Conservation (phyloP, 1,140 invertebrate species). For the Trichonephila inaurata region DNA sequence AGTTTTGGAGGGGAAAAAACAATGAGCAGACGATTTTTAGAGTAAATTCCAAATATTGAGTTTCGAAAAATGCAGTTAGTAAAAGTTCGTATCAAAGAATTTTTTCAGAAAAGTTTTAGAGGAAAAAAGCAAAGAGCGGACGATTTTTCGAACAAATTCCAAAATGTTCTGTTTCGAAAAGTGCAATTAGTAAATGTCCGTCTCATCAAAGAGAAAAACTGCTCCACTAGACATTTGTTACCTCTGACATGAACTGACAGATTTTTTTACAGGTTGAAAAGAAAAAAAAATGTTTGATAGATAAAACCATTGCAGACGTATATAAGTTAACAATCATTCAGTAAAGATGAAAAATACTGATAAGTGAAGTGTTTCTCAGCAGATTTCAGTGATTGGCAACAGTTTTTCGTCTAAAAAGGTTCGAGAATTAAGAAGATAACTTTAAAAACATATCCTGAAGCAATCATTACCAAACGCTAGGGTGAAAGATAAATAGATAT, state of each 20-base stretch:
- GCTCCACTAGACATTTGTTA: neutral
- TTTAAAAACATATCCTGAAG: neutral
- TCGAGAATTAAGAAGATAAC: neutral
- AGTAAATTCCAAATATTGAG: neutral
- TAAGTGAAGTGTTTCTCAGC: conserved; percentile 22
- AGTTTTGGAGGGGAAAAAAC: neutral
- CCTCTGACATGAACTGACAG: neutral
- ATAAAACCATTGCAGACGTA: conserved; percentile 23
- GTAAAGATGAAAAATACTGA: neutral
- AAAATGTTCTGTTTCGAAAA: neutral
- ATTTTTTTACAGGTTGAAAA: conserved; percentile 18
- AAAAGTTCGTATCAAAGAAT: neutral
- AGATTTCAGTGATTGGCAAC: neutral
- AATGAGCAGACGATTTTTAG: neutral
- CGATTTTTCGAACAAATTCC: neutral
- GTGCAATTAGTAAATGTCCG: neutral
- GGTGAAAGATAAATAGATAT: neutral
- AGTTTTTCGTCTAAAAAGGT: neutral
- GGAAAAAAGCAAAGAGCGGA: neutral
- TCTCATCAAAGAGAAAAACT: conserved; percentile 3
- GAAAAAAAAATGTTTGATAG: neutral
- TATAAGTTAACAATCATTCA: conserved; percentile 11
- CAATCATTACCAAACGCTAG: neutral
- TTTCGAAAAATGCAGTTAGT: neutral
- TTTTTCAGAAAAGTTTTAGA: neutral